Conservation (phyloP, 1,140 invertebrate species). For the Piezodorus guildinii region DNA sequence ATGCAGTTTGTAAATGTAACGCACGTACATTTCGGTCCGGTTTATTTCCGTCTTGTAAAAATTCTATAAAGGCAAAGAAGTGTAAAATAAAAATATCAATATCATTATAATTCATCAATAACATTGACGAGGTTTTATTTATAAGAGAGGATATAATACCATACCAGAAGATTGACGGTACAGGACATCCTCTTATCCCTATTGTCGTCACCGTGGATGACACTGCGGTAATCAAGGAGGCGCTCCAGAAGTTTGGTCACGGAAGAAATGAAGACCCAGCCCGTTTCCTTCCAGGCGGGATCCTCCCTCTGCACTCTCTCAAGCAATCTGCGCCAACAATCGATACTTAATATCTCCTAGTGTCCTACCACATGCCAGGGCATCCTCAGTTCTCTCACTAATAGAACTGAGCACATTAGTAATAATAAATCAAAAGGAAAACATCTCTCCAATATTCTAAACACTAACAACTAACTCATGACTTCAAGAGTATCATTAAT, state of each 20-base stretch:
- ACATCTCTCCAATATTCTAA: no score
- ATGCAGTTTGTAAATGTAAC: constrained; percentile 93
- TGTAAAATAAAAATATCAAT: background rate
- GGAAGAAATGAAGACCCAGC: constrained; percentile 80
- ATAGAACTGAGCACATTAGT: no score
- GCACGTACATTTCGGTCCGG: constrained; percentile 89
- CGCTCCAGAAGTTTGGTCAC: constrained; percentile 79
- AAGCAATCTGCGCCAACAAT: constrained; percentile 64
- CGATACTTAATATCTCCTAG: no score
- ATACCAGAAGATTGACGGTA: constrained; percentile 85
- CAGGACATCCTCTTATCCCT: constrained; percentile 91
- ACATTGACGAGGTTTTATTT: no score
- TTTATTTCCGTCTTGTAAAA: constrained; percentile 96
- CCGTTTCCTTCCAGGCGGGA: constrained; percentile 79
- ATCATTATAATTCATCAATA: no score
- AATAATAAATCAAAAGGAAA: no score
- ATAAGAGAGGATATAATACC: constrained; percentile 15
- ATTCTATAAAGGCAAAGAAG: constrained; percentile 50
- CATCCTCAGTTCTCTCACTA: no score
- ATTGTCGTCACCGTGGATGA: constrained; percentile 85
- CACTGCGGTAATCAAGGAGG: constrained; percentile 81
- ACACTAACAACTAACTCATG: no score
- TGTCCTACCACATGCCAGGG: no score
- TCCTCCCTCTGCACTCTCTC: constrained; percentile 75
- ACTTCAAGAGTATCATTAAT: no score